phyloP scores from a whole-genome alignment of 2,888 invertebrate genomes.

The Cremastobaeus sp. region DNA sequence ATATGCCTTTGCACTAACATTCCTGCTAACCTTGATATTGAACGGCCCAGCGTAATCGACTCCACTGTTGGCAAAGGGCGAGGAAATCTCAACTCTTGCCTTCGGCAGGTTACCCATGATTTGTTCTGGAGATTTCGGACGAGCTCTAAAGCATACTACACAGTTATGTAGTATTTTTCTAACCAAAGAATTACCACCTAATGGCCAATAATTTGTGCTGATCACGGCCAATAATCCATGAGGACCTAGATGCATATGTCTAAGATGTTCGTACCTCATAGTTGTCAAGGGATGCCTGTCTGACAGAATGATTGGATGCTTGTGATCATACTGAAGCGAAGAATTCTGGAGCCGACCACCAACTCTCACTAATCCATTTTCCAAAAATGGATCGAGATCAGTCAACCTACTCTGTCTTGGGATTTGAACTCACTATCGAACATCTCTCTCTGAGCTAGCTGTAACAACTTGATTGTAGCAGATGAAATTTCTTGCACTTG shows the following conservation, averaged over 20 bases:
- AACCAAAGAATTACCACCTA: slow-evolving; percentile 15
- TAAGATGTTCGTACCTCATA: slow-evolving; percentile 7
- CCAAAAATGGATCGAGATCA: slow-evolving; percentile 46
- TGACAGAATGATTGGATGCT: slow-evolving; percentile 17
- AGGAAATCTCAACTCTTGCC: too few species aligned
- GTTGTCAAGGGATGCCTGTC: slow-evolving; percentile 22
- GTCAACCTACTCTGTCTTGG: slow-evolving; percentile 48
- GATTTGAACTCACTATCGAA: slow-evolving; percentile 53
- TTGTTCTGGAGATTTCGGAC: too few species aligned
- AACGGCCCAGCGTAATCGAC: slow-evolving; percentile 44
- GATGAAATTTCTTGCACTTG: neutral
- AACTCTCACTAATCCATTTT: slow-evolving; percentile 7
- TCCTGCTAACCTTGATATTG: slow-evolving; percentile 1
- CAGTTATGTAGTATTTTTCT: too few species aligned
- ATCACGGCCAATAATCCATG: neutral
- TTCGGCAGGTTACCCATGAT: too few species aligned
- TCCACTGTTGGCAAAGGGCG: slow-evolving; percentile 57
- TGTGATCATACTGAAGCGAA: neutral
- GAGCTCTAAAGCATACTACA: too few species aligned
- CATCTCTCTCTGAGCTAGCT: slow-evolving; percentile 9
- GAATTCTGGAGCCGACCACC: slow-evolving; percentile 17
- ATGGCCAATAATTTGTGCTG: slow-evolving; percentile 19
- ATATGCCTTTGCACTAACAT: slow-evolving; percentile 1
- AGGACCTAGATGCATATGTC: slow-evolving; percentile 22
- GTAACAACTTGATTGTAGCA: neutral